Evolutionary conservation across 1,140 invertebrate genomes (phyloP), one percentile per base, ranked within the genome.

Genomic region (Drosophila lacertosa): DNA sequence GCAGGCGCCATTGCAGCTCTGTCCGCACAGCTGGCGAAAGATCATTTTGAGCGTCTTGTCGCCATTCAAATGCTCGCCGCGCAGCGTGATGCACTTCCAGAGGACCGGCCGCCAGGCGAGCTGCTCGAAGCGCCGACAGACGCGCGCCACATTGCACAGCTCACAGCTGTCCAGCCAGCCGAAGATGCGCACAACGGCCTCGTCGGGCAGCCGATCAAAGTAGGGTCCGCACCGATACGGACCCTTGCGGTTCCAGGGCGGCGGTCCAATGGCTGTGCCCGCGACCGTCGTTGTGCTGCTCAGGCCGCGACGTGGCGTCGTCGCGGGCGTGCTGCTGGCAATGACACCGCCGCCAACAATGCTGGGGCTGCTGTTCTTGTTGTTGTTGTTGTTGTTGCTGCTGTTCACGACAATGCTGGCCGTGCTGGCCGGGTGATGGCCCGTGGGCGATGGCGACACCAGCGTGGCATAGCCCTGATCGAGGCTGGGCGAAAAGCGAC

Each of bases 81-180:
- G 92, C 26, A 96, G 91, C 3, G 92, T 93, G 37, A 96, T 94
- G 16, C 92, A 93, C 55, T 94, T 93, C 96, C 96, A 97, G 1
- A 97, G 92, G 1, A 93, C 91, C 3, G 95, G 95, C 10, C 95
- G 94, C 96, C 96, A 97, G 11, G 95, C 96, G 16, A 98, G 93
- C 40, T 94, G 93, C 90, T 97, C 96, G 92, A 97, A 97, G 20
- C 96, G 92, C 10, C 94, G 92, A 79, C 96, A 98, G 0, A 98
- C 97, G 9, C 96, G 93, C 0, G 97, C 95, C 89, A 96, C 94
- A 15, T 94, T 93, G 77, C 96, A 96, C 29, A 97, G 91, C 63
- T 97, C 95, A 58, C 94, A 94, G 42, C 95, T 96, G 70, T 94
- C 93, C n/a, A 97, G 92, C 93, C 94, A 95, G 29, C 93, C 93